Evolutionary conservation across 1,140 invertebrate species (phyloP).

Genomic region (Apis dorsata): DNA sequence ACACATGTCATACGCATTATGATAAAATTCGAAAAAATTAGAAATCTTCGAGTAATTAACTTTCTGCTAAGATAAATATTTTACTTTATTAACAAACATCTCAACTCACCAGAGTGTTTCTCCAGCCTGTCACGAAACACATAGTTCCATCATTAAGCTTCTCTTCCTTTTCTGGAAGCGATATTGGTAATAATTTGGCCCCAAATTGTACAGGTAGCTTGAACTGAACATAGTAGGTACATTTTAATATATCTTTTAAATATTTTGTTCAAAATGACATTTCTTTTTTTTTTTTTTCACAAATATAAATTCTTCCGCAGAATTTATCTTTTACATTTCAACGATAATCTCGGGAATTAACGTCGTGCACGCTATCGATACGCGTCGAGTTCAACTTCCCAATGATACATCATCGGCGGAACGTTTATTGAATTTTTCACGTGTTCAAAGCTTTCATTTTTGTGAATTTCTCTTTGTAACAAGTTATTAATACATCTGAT

Average conservation of each 20-base stretch:
- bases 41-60: background rate
- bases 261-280: background rate
- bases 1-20: no score
- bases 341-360: conserved; percentile 5
- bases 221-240: conserved; percentile 40
- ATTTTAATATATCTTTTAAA: background rate
- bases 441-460: background rate
- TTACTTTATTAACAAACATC: conserved; percentile 10
- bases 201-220: conserved; percentile 59
- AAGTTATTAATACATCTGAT: background rate
- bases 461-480: no score
- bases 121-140: conserved; percentile 81
- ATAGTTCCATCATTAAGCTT: conserved; percentile 61
- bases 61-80: background rate
- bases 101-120: conserved; percentile 63
- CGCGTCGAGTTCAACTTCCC: background rate
- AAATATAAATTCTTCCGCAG: background rate
- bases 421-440: conserved; percentile 25
- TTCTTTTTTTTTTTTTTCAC: background rate
- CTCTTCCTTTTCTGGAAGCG: conserved; percentile 57
- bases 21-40: background rate
- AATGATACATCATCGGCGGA: background rate
- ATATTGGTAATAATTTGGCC: conserved; percentile 68
- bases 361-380: no score
- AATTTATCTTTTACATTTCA: background rate